Percentiles rank a stretch among this genome's conserved stretches.
phyloP scores from a whole-genome alignment of 2,797 vertebrate species.

The Poeciliopsis presidionis region DNA sequence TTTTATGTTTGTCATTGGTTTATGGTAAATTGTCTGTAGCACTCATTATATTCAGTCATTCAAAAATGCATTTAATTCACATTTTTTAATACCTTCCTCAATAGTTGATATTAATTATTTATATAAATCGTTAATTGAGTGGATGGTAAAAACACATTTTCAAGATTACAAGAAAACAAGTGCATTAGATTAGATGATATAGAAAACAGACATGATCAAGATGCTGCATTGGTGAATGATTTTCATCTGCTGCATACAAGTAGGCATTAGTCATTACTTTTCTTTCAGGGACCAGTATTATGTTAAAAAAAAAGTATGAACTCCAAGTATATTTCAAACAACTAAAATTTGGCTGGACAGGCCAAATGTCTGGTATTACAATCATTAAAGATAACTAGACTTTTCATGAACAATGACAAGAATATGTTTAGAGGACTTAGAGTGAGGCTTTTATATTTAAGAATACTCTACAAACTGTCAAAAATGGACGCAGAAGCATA shows the following conservation, averaged over 20 bases:
- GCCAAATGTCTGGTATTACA: background rate
- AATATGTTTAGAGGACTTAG: background rate
- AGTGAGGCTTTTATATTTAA: background rate
- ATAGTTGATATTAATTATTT: too few species aligned
- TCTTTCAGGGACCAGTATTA: background rate
- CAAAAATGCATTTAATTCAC: too few species aligned
- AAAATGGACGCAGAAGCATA: background rate
- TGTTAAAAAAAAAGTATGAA: background rate
- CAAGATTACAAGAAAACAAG: background rate
- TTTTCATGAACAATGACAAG: background rate
- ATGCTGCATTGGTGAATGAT: background rate
- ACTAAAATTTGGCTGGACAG: background rate
- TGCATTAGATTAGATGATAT: background rate
- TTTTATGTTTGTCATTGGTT: background rate
- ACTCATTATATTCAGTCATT: too few species aligned
- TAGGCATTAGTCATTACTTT: background rate
- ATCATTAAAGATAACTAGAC: background rate
- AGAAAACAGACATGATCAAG: background rate
- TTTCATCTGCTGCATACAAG: background rate
- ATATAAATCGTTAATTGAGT: background rate
- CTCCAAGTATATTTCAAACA: background rate
- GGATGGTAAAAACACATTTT: background rate
- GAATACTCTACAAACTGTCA: background rate
- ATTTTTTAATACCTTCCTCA: too few species aligned
- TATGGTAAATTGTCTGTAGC: background rate